Base-by-base conservation (phyloP, 2,888 invertebrate genomes). In the Lithosia quadra region DNA sequence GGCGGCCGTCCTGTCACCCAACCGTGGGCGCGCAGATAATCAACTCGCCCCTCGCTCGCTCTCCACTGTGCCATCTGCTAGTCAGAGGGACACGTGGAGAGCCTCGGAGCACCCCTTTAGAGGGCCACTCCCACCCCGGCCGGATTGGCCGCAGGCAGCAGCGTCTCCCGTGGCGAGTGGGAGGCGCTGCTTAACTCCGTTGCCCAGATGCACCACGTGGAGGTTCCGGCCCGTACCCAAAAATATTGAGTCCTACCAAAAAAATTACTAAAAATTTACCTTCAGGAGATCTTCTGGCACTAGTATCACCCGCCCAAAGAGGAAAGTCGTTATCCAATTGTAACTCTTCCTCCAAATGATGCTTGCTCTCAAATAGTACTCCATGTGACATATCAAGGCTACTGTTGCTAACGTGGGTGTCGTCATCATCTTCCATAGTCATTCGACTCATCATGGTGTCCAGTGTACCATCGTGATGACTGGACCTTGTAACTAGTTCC, bases 251-350 rank as follows among this genome's bases (percentile, higher is more conserved):
- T 49, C n/a, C 9, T 49, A n/a, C 1, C 18, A 49, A n/a, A 49
- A n/a, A 36, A 0, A 22, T 36, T 5, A 4, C n/a, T 13, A 36
- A 36, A 63, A 0, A 28, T 18, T 65, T 95, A 93, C 97, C 97
- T 95, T 97, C 97, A 0, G 97, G 97, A 60, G 97, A 97, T 79
- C 97, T 95, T 70, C 97, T 94, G 88, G 96, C 96, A 82, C 96
- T 97, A 0, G 96, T 96, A 88, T 97, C 97, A 0, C 96, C 95
- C 34, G 96, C 95, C 97, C 97, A 97, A 59, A 92, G 76, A 4
- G 91, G 90, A 68, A 84, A 93, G 22, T 92, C 93, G 63, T 81
- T 89, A 57, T 91, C 90, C 69, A 90, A 75, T 0, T 86, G 81
- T 75, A 88, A 64, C 34, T 88, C 84, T 61, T 82, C 72, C 63